phyloP scores from a whole-genome alignment of 2,113 vertebrate species.

The Danionella cerebrum region DNA sequence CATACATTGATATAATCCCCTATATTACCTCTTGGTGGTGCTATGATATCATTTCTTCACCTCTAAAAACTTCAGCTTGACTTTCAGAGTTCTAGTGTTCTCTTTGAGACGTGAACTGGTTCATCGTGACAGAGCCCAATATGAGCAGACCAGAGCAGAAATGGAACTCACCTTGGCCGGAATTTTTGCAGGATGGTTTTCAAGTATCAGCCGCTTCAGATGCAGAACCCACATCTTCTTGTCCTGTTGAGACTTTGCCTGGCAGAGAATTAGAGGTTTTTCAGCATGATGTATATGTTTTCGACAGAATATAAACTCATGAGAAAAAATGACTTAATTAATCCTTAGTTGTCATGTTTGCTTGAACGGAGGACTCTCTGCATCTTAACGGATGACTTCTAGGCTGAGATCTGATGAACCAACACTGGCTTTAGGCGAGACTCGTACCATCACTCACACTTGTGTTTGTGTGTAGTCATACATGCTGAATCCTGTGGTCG shows the following conservation, averaged over 20 bases:
- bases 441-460: neutral
- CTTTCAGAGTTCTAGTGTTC: neutral
- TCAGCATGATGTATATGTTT: neutral
- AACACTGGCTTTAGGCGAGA: neutral
- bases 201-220: constrained; percentile 93
- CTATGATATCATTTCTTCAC: neutral
- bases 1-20: no score
- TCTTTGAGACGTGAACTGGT: neutral
- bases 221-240: constrained; percentile 96
- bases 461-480: neutral
- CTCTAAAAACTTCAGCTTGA: neutral
- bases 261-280: constrained; percentile 10
- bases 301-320: no score
- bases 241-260: constrained; percentile 95
- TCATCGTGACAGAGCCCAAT: neutral
- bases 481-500: constrained; percentile 7
- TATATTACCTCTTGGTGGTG: neutral
- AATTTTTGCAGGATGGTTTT: constrained; percentile 97
- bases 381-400: constrained; percentile 19
- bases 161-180: constrained; percentile 81
- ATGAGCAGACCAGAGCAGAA: neutral
- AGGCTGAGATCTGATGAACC: constrained; percentile 9
- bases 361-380: constrained; percentile 21
- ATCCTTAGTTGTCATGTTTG: no score
- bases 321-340: no score